phyloP scores from a whole-genome alignment of 2,797 vertebrate genomes.

The Nyctalus aviator region DNA sequence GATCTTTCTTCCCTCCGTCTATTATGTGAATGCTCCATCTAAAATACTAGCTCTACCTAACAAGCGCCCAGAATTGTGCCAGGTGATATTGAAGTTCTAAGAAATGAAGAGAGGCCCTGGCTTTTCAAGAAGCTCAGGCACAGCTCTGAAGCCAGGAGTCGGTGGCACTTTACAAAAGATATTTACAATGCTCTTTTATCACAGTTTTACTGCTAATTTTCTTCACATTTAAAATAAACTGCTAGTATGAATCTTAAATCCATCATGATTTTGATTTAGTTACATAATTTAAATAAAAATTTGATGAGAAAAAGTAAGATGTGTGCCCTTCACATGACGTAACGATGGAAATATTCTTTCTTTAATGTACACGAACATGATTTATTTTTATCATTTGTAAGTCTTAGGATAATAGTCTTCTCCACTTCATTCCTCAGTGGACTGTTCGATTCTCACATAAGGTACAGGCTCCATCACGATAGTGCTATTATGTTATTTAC shows the following conservation, averaged over 20 bases:
- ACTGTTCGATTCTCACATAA: background rate
- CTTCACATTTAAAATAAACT: slow-evolving; percentile 69
- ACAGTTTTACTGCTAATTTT: slow-evolving; percentile 79
- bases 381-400: slow-evolving; percentile 56
- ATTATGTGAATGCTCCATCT: background rate
- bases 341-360: slow-evolving; percentile 7
- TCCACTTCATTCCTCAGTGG: background rate
- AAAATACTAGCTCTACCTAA: background rate
- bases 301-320: slow-evolving; percentile 12
- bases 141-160: background rate
- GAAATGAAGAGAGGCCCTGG: background rate
- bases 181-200: slow-evolving; percentile 66
- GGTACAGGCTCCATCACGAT: background rate
- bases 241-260: slow-evolving; percentile 14
- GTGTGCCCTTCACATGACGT: background rate
- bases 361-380: slow-evolving; percentile 36
- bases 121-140: background rate
- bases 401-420: slow-evolving; percentile 1
- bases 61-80: background rate
- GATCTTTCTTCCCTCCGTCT: background rate
- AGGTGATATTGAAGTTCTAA: background rate
- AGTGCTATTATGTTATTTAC: background rate
- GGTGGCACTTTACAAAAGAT: background rate
- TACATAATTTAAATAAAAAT: slow-evolving; percentile 71
- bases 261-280: slow-evolving; percentile 67